Evolutionary conservation across 2,888 invertebrate species (phyloP).

Genomic region (Xestia sexstrigata): DNA sequence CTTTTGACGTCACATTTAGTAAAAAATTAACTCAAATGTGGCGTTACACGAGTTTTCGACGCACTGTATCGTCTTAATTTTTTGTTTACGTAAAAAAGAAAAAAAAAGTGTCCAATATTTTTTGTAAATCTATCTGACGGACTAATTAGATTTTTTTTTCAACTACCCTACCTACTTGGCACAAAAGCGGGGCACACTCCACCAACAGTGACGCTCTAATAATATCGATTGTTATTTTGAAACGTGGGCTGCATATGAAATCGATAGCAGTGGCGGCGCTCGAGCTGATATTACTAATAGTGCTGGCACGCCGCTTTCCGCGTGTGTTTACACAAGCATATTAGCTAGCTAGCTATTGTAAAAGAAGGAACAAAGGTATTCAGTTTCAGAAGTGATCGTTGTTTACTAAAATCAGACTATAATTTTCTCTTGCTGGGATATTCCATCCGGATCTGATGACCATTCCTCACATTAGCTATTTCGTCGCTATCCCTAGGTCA

Average conservation of each 20-base stretch:
- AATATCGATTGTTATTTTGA: slow-evolving; percentile 49
- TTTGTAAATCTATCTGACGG: no score
- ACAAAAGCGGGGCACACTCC: neutral
- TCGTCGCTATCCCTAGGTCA: no score
- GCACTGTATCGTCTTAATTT: no score
- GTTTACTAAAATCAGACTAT: neutral
- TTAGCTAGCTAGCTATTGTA: neutral
- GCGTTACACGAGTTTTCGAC: no score
- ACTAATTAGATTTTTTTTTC: no score
- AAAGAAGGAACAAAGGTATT: no score
- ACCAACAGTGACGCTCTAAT: slow-evolving; percentile 31
- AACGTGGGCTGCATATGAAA: slow-evolving; percentile 34
- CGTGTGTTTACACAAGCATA: neutral
- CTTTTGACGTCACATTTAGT: no score
- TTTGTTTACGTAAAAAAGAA: no score
- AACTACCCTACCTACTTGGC: neutral
- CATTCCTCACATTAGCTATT: no score
- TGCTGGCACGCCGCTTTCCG: neutral
- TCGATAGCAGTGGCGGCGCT: neutral
- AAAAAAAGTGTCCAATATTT: no score
- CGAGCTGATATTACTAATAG: slow-evolving; percentile 16
- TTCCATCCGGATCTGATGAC: neutral
- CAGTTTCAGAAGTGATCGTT: neutral
- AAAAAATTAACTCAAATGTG: no score
- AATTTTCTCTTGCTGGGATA: neutral